Base-by-base conservation (phyloP, 2,888 invertebrate species). In the Drosophila kanekoi region DNA sequence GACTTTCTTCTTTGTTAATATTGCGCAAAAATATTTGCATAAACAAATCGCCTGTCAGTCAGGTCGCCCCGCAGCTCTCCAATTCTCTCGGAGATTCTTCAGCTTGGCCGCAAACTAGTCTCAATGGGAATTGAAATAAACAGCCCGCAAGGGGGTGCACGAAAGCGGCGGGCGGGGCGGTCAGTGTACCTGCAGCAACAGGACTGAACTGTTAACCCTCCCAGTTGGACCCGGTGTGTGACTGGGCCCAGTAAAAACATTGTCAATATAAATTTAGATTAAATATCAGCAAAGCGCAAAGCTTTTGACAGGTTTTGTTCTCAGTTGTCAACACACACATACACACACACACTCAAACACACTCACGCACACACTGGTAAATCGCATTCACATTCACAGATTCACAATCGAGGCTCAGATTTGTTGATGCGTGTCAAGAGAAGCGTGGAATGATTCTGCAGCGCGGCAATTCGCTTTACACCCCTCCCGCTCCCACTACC, bases 241-340 rank as follows among this genome's bases (percentile, higher is more conserved):
- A 64, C 48, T 56, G 41, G 48, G 33, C 56, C 48, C 49, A 14
- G 48, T 33, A 23, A 57, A 47, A 63, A 51, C 53, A 53, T 67
- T 69, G 76, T 65, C 79, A 69, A 65, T 65, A 62, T 47, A 69
- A 65, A 79, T 79, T 76, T 75, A 53, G 76, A 79, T 79, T 60
- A 66, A 77, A 66, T 79, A 70, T 76, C 77, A 58, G 77, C 60
- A 71, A 71, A 59, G 64, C 69, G 70, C 53, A 43, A 62, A 62
- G 56, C 76, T 53, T 62, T 75, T 70, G 76, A 62, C 79, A 77
- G 77, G 59, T 76, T 79, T 63, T 76, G 59, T 76, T 63, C 53
- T 35, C 67, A 38, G 13, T 43, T 14, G 18, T 32, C 51, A 52
- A 28, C 38, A 47, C 18, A 40, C 18, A 2, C 1, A 8, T 35